Evolutionary conservation across 2,797 vertebrate genomes (phyloP).

Genomic region (Capromys pilorides): DNA sequence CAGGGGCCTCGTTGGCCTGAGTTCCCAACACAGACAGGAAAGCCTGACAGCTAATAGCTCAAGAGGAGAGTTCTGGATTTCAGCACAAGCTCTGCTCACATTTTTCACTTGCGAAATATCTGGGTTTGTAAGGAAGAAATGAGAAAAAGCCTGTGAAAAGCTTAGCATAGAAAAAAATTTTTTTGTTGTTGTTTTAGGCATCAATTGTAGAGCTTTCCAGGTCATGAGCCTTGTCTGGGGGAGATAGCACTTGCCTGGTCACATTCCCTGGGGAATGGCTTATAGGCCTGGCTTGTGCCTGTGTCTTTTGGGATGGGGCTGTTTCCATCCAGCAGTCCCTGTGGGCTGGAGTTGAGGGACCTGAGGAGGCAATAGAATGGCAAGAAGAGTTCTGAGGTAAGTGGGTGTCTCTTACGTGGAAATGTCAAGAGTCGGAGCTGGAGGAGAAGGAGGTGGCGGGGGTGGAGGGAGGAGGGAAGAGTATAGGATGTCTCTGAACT

Average conservation of each 20-base stretch:
- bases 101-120: constrained; percentile 40
- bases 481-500: constrained; percentile 70
- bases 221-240: neutral
- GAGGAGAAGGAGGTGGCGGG: constrained; percentile 62
- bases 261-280: neutral
- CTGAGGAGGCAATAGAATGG: constrained; percentile 55
- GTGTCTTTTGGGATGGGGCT: neutral
- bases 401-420: constrained; percentile 68
- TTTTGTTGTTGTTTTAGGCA: constrained; percentile 13
- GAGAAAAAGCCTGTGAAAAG: constrained; percentile 29
- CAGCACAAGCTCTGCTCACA: constrained; percentile 1
- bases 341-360: neutral
- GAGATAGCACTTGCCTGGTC: neutral
- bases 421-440: constrained; percentile 75
- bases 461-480: constrained; percentile 69
- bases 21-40: neutral
- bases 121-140: constrained; percentile 49
- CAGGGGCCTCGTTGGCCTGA: neutral
- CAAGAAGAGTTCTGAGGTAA: constrained; percentile 67
- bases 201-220: constrained; percentile 56
- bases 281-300: constrained; percentile 15
- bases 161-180: constrained; percentile 23
- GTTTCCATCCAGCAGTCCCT: constrained; percentile 7
- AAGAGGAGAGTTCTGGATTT: neutral
- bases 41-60: neutral